Evolutionary conservation across 2,888 invertebrate genomes (phyloP), one percentile per base, ranked within the genome.

Genomic region (Alloscopus bannaensis): DNA sequence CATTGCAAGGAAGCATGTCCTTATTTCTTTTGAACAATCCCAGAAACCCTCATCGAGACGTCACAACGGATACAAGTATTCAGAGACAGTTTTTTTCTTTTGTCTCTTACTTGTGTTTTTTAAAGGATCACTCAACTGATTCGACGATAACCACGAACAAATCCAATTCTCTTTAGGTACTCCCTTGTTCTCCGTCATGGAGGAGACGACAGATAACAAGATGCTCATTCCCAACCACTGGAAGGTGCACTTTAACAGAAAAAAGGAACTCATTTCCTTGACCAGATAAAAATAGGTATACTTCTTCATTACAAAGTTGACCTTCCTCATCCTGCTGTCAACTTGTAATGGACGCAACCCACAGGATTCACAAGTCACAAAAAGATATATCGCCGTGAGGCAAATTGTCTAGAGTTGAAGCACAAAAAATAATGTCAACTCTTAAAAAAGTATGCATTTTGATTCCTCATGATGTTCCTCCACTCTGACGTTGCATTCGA

Each of bases 301-400:
- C 4, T 22, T 52, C 24, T 52, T 47, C 31, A 57, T 18, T 47
- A 26, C 45, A 62, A 45, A 73, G 73, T 29, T 65, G 65, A 65
- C 64, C 57, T 73, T 73, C 57, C 57, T 42, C 36, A 28, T 57
- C 40, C 29, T 28, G 4, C 26, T 66, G 75, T 75, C 75, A 73
- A 75, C 52, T 59, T 57, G 42, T 59, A 59, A 55, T 65, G 42
- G 31, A 65, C 8, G 57, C 64, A 64, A 62, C 31, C 31, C 70
- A 62, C 24, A 22, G 16, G 24, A n/a, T n/a, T n/a, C n/a, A 59
- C 22, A 59, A 59, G 40, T 20, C 65, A 65, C 31, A 8, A 26
- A 45, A n/a, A n/a, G n/a, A 31, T 28, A 18, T 28, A 20, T 69
- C 40, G 69, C 69, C 69, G 31, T 31, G 31, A 59, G 59, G 59